Percentiles rank a stretch among this genome's conserved stretches.
These are phyloP conservation scores for Odontamblyopus lacepedii DNA, from an alignment of 2,797 vertebrate species.

Conservation along the genomic window DNA sequence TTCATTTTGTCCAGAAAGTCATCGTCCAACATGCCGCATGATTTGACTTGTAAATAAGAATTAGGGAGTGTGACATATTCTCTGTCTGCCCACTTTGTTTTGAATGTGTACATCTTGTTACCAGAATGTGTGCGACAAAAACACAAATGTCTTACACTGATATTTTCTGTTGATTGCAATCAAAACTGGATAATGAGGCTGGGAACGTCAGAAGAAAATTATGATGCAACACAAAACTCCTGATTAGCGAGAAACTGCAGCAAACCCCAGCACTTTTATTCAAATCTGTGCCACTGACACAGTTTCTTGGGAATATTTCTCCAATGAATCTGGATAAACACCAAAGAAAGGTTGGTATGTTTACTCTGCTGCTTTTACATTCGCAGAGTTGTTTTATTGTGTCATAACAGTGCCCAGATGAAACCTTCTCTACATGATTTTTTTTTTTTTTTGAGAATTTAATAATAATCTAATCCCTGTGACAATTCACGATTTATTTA, in stretches of 20 bases:
- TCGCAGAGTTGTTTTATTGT: background rate
- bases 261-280: constrained; percentile 5
- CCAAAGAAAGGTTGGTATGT: background rate
- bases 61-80: background rate
- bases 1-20: background rate
- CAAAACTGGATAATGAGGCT: constrained; percentile 37
- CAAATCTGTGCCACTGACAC: constrained; percentile 17
- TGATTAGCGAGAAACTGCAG: constrained; percentile 1
- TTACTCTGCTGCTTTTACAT: background rate
- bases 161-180: constrained; percentile 54
- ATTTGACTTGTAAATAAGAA: constrained; percentile 1
- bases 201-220: constrained; percentile 26
- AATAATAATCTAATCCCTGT: no score
- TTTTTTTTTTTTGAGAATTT: background rate
- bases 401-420: background rate
- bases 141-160: constrained; percentile 18
- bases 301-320: background rate
- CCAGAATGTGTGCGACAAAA: constrained; percentile 10
- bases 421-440: background rate
- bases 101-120: constrained; percentile 3
- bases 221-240: constrained; percentile 13
- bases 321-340: background rate
- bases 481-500: no score
- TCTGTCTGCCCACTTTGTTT: constrained; percentile 14
- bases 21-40: background rate